phyloP scores from a whole-genome alignment of 2,888 invertebrate species.

The Cataglyphis albicans region DNA sequence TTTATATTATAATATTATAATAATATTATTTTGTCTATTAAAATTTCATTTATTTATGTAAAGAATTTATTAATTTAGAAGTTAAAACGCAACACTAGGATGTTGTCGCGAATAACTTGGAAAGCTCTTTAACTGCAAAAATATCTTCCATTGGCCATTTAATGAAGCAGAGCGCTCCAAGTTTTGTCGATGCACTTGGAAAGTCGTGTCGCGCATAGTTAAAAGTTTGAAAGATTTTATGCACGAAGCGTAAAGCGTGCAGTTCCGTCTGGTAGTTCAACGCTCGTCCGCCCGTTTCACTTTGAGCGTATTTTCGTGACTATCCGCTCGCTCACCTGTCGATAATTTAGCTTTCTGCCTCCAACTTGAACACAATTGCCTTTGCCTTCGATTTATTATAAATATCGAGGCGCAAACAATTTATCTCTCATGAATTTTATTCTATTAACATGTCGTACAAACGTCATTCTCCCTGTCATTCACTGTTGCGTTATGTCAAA shows the following conservation, averaged over 20 bases:
- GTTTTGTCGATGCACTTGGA: constrained; percentile 40
- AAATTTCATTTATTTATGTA: constrained; percentile 3
- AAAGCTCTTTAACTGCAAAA: constrained; percentile 27
- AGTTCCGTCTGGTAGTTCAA: constrained; percentile 1
- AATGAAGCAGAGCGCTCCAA: constrained; percentile 44
- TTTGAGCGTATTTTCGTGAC: constrained; percentile 22
- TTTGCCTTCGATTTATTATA: not conserved
- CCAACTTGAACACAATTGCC: not conserved
- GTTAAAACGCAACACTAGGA: not conserved
- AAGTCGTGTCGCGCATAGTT: constrained; percentile 53
- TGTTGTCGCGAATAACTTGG: constrained; percentile 27
- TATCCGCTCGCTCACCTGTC: not conserved
- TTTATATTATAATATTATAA: not conserved
- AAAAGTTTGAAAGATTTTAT: constrained; percentile 50
- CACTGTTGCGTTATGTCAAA: not conserved
- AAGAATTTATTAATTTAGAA: constrained; percentile 12
- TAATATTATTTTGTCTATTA: not conserved
- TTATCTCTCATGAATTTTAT: not conserved
- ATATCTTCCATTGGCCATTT: constrained; percentile 33
- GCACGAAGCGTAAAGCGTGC: constrained; percentile 31
- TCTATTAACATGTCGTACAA: not conserved
- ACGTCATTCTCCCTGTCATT: not conserved
- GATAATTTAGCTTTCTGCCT: constrained; percentile 27
- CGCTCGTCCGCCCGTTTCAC: not conserved
- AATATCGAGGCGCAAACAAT: not conserved